Conservation (phyloP, 2,888 invertebrate species). For the Eucriotettix oculatus region DNA sequence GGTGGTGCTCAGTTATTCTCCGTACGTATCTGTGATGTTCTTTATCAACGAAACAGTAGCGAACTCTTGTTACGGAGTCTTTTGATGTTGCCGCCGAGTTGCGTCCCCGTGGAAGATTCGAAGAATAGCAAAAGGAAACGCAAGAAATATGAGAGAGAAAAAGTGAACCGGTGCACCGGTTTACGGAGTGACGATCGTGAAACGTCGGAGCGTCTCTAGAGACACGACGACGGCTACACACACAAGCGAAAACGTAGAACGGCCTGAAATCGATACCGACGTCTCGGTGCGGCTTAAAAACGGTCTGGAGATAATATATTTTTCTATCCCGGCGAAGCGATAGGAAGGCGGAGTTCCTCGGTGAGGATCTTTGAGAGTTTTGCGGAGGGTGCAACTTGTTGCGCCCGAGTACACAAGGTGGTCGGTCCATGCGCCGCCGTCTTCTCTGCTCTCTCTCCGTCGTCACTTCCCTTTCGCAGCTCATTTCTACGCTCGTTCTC, state of each 20-base stretch:
- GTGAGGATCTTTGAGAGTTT: too few relatives aligned
- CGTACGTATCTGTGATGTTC: neutral
- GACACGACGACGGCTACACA: too few relatives aligned
- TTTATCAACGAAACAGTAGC: constrained; percentile 7
- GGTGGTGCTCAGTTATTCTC: neutral
- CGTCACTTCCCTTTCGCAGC: neutral
- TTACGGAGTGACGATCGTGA: neutral
- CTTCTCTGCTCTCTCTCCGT: neutral
- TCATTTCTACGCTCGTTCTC: neutral
- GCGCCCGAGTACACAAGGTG: neutral
- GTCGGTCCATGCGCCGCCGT: neutral
- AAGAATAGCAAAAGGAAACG: constrained; percentile 6
- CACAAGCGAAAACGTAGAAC: too few relatives aligned
- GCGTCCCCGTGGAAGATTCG: constrained; percentile 3
- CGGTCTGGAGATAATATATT: too few relatives aligned
- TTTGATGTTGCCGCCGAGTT: constrained; percentile 9
- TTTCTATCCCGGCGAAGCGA: too few relatives aligned
- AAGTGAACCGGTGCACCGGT: neutral
- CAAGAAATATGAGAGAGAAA: constrained; percentile 9
- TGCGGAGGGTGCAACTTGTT: neutral
- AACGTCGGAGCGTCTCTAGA: neutral
- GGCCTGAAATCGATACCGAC: too few relatives aligned
- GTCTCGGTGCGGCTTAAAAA: too few relatives aligned
- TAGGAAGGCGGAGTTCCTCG: too few relatives aligned
- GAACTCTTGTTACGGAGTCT: constrained; percentile 4